Base-by-base conservation (phyloP, 2,113 vertebrate species). In the Morone saxatilis region DNA sequence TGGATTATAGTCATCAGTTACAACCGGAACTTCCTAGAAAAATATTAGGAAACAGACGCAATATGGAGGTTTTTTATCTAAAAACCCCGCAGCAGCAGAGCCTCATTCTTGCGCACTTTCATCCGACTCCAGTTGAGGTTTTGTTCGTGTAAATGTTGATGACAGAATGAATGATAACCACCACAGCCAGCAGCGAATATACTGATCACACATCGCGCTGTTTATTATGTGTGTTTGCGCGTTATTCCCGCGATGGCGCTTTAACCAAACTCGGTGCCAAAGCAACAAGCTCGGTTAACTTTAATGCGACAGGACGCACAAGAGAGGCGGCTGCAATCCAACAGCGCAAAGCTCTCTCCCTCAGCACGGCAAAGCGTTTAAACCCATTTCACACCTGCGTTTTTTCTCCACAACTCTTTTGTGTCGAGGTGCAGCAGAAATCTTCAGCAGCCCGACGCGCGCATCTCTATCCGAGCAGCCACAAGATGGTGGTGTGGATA, bases 401-500 rank as follows among this genome's bases (percentile, higher is more conserved):
- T 66, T 66, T 38, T 19, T 4, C 2, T 2, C 19, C 66, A 2
- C 48, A 75, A 75, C 76, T 79, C 69, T 53, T 69, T 9, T 22
- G 76, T 57, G 76, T 72, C 17, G 62, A 81, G 66, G 48, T 59
- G 84, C 83, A 67, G 54, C 20, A 53, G 45, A 51, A 50, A 86
- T 83, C 78, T 38, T 74, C 80, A 65, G 53, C 50, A 38, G n/a
- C 54, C 45, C 40, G 2, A 31, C 69, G 66, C 63, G 48, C 60
- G 71, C 83, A 66, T 81, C 83, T 78, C 79, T 36, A 71, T n/a
- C 63, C 43, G 5, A 69, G 57, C 88, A 89, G 72, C 93, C 93
- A 93, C 92, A 91, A 94, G 93, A 91, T 94, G 93, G 93, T 88
- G 89, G 93, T 94, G 88, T 91, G 90, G 89, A 87, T 89, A 76